Base-by-base conservation (phyloP, 2,797 vertebrate species). In the Limosa lapponica region DNA sequence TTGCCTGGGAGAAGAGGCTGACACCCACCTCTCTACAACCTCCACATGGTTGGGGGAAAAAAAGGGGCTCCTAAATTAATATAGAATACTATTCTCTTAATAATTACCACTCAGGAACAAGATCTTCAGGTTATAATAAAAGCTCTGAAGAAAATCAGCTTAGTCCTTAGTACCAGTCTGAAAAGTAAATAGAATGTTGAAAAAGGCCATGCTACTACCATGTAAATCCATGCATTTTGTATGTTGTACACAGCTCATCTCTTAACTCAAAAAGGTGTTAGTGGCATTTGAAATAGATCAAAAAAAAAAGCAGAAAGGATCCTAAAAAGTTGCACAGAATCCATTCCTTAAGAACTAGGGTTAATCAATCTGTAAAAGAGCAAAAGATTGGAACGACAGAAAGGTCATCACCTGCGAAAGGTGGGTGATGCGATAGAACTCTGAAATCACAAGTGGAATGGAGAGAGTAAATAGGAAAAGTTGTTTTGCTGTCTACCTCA, bases 401-500 rank as follows among this genome's bases (percentile, higher is more conserved):
- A 82, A 3, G 32, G 8, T 64, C 27, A 57, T 90, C 20, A 28
- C 13, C 7, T 84, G 5, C 51, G 58, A 65, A 71, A 86, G 27
- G 24, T 78, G 64, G 27, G 24, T 78, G 64, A 14, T 78, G 17
- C 5, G 41, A 83, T 39, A n/a, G 27, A 28, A 84, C 37, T 73
- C 25, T 73, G 13, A 77, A 93, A 72, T 93, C 19, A 17, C 18
- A 70, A 51, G 28, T 65, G 37, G 20, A 84, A 51, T 27, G 55
- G 11, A 65, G 57, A 49, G 16, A 52, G 11, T 46, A 84, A 79
- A 81, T 57, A 57, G 10, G 19, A 41, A 18, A 52, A 28, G 15
- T 11, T 57, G 89, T 92, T 87, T 64, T 91, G 27, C 44, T 87
- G 17, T 66, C n/a, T 93, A 13, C 34, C 44, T 93, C 52, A 92